Evolutionary conservation across 2,888 invertebrate species (phyloP), one percentile per base, ranked within the genome.

Genomic region (Cyclophora albipunctata): DNA sequence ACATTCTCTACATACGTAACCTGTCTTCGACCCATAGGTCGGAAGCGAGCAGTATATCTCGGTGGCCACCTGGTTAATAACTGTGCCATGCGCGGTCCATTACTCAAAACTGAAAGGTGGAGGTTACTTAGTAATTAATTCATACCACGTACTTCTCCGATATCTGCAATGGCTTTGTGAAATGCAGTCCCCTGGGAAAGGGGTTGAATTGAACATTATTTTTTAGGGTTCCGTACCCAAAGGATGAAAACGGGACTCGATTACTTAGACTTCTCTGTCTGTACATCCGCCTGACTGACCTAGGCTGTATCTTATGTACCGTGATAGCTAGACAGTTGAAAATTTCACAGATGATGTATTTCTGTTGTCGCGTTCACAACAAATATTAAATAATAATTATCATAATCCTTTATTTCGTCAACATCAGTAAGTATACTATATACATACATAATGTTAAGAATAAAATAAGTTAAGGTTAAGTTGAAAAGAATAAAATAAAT

Each of bases 1-100:
- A 7, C 20, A 7, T 40, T 5, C 42, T 4, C 42, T 7, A n/a
- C 20, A 7, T 7, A 42, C 46, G 34, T 5, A 45, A 44, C 53
- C 48, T 43, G 47, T 46, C 41, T 7, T 35, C 45, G 41, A 34
- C 5, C n/a, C 42, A 45, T 45, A 43, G 46, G 49, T 43, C 44
- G 42, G 46, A 45, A 46, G 51, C 45, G 42, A 50, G 45, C 50
- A 48, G 48, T 53, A 52, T 46, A 49, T 54, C 49, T 49, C 48
- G 41, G 40, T 40, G 46, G 43, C 51, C 53, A 52, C 51, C 57
- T 60, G 58, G 55, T 64, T 60, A 57, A 55, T 59, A 64, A 62
- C 59, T 60, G 51, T 53, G 50, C 52, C 62, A 51, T 55, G 55
- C 48, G 53, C 53, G 46, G 43, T 34, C 53, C 54, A 62, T 63